phyloP scores from a whole-genome alignment of 2,113 vertebrate species.

The Cynocephalus volans region DNA sequence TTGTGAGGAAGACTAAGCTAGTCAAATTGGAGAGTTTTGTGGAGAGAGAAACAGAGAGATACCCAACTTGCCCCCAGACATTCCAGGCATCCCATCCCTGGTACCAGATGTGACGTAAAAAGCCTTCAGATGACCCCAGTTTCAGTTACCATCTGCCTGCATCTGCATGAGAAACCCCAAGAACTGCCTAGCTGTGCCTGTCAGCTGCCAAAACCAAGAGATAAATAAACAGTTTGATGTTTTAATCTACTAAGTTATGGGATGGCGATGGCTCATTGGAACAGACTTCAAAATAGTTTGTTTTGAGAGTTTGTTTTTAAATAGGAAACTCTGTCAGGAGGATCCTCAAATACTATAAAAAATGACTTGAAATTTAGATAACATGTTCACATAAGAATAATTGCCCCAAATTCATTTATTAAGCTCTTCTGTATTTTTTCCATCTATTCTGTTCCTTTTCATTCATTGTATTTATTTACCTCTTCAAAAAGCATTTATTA shows the following conservation, averaged over 20 bases:
- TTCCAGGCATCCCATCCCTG: neutral
- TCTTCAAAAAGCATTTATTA: neutral
- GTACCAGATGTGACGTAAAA: neutral
- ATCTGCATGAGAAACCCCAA: neutral
- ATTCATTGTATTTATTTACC: neutral
- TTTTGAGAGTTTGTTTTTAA: neutral
- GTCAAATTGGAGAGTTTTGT: neutral
- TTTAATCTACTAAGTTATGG: neutral
- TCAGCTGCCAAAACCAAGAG: neutral
- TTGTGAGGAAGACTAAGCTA: neutral
- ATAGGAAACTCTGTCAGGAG: neutral
- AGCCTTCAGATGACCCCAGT: neutral
- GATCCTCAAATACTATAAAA: neutral
- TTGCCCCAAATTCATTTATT: neutral
- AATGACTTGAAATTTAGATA: neutral
- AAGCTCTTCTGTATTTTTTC: neutral
- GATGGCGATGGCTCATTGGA: neutral
- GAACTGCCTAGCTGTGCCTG: neutral
- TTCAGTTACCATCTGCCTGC: neutral
- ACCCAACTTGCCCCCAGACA: neutral
- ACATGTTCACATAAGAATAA: neutral
- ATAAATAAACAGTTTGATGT: neutral
- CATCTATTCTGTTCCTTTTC: neutral
- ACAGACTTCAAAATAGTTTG: slow-evolving; percentile 1
- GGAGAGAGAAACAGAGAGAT: neutral